phyloP scores from a whole-genome alignment of 1,140 invertebrate genomes.

The Penaeus indicus region DNA sequence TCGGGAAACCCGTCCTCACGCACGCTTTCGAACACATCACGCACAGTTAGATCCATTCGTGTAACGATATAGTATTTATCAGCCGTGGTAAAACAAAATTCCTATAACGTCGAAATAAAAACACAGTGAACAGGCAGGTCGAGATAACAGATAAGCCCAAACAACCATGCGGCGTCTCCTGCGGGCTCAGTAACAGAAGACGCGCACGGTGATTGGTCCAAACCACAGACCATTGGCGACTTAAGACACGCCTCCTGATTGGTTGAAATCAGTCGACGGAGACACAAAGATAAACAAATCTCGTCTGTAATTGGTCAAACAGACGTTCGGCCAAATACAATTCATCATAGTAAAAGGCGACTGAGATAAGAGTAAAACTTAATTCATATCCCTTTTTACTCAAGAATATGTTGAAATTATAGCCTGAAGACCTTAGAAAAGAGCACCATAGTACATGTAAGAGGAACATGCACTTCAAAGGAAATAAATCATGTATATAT shows the following conservation, averaged over 20 bases:
- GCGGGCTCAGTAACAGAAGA: slow-evolving; percentile 53
- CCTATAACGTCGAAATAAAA: no score
- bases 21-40: no score
- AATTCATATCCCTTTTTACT: neutral
- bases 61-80: no score
- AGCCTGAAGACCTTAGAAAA: slow-evolving; percentile 23
- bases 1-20: no score
- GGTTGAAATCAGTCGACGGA: no score
- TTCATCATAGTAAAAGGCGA: no score
- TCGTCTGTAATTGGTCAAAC: no score
- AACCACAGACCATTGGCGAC: neutral
- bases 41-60: no score
- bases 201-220: slow-evolving; percentile 50
- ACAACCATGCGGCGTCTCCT: slow-evolving; percentile 35
- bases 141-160: neutral
- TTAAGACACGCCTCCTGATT: neutral
- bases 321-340: no score
- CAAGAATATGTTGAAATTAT: neutral
- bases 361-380: neutral
- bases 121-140: no score
- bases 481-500: neutral
- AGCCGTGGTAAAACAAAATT: no score
- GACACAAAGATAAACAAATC: no score
- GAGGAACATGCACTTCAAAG: neutral
- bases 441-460: slow-evolving; percentile 47